Percentiles rank a stretch among this genome's conserved stretches.
Conservation (phyloP, 2,797 vertebrate genomes). For the Sciurus carolinensis region DNA sequence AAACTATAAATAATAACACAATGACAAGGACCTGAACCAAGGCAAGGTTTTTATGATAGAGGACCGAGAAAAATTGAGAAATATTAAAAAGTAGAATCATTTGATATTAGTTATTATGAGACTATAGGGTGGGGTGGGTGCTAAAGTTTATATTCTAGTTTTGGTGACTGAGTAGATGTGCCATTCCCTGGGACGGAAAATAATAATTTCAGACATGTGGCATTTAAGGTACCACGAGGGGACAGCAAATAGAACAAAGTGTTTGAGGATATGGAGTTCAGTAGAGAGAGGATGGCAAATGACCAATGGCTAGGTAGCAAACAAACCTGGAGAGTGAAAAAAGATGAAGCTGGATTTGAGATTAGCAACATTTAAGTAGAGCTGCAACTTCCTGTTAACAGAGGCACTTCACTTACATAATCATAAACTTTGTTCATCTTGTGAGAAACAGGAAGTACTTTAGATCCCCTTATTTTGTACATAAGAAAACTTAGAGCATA, state of each 20-base stretch:
- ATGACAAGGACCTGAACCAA: not conserved
- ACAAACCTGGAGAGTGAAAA: not conserved
- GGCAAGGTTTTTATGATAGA: not conserved
- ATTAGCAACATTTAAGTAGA: not conserved
- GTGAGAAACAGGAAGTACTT: slow-evolving; percentile 4
- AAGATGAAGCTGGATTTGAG: not conserved
- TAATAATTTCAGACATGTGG: not conserved
- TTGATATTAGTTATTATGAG: not conserved
- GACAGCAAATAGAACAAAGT: not conserved
- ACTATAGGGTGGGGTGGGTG: fast-evolving
- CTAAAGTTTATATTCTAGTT: not conserved
- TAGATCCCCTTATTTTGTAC: not conserved
- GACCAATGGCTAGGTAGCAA: not conserved
- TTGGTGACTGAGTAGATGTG: not conserved
- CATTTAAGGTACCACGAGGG: not conserved
- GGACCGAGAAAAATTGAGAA: not conserved
- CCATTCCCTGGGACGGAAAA: not conserved
- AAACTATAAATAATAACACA: not conserved
- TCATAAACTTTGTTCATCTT: not conserved
- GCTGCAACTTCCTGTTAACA: not conserved
- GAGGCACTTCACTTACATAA: not conserved
- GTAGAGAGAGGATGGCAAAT: not conserved
- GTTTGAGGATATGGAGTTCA: not conserved
- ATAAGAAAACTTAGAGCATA: slow-evolving; percentile 28
- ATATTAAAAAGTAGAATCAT: not conserved